Evolutionary conservation across 2,113 vertebrate genomes (phyloP).

Genomic region (Tragelaphus strepsiceros): DNA sequence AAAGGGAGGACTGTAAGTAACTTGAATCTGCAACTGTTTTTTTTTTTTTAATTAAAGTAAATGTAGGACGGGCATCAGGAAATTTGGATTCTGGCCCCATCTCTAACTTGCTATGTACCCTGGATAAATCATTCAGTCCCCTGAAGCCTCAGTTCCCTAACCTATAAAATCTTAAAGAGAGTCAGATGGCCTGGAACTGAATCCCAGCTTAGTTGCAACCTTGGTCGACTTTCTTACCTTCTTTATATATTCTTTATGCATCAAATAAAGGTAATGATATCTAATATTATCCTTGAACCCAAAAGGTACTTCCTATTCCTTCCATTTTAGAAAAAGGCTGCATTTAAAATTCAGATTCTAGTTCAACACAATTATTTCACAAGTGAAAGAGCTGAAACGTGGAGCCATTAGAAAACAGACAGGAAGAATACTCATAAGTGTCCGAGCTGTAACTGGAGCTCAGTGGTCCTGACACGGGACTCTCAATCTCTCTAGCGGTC

Average conservation of each 20-base stretch:
- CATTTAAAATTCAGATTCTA: background rate
- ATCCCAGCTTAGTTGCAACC: background rate
- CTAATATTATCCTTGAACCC: background rate
- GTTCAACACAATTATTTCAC: background rate
- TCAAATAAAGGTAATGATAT: background rate
- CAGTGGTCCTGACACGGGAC: fast-evolving
- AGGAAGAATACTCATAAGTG: background rate
- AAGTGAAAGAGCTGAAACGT: background rate
- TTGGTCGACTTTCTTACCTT: background rate
- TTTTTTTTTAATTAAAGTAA: background rate
- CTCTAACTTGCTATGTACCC: background rate
- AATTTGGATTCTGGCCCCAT: background rate
- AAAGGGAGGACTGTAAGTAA: background rate
- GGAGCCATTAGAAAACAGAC: background rate
- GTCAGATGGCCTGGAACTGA: background rate
- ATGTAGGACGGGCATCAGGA: background rate
- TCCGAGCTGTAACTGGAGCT: background rate
- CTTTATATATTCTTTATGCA: background rate
- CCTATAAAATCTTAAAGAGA: background rate
- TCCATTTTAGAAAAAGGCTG: background rate
- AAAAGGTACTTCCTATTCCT: background rate
- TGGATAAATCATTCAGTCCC: background rate
- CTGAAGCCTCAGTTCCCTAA: no score
- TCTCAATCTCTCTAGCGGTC: background rate
- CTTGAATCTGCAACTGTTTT: background rate